Evolutionary conservation across 2,113 vertebrate species (phyloP).

Genomic region (Numida meleagris): DNA sequence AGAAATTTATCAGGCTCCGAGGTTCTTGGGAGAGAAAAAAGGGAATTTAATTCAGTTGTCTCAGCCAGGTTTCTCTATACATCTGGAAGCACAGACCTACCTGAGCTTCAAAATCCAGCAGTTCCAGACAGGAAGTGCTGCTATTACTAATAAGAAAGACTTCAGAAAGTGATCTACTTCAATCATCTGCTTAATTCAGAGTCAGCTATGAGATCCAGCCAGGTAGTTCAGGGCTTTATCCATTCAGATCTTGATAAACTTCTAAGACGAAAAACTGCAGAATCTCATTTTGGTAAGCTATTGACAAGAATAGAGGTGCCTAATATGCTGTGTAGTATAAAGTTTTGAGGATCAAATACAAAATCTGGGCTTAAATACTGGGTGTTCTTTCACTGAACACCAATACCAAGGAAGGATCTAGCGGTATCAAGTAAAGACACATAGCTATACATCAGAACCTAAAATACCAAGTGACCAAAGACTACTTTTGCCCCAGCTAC

Average conservation of each 20-base stretch:
- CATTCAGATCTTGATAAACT: background rate
- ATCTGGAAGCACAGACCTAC: background rate
- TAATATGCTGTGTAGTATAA: background rate
- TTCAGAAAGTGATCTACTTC: too few relatives aligned
- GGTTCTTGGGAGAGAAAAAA: background rate
- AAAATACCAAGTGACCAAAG: background rate
- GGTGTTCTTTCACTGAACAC: background rate
- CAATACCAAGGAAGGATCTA: background rate
- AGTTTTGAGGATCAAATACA: background rate
- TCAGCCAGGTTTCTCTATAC: background rate
- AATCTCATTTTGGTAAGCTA: background rate
- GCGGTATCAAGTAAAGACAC: background rate
- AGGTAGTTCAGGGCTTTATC: background rate
- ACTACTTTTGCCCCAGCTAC: background rate
- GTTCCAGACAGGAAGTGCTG: background rate
- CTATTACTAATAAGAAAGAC: background rate
- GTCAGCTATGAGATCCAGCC: background rate
- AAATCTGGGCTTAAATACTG: background rate
- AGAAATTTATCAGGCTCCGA: background rate
- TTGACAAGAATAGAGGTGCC: background rate
- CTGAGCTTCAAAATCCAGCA: background rate
- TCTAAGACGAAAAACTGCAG: background rate
- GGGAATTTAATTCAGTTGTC: background rate
- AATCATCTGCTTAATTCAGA: background rate
- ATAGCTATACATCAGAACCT: background rate